phyloP scores from a whole-genome alignment of 2,797 vertebrate genomes.

The Peromyscus attwateri region DNA sequence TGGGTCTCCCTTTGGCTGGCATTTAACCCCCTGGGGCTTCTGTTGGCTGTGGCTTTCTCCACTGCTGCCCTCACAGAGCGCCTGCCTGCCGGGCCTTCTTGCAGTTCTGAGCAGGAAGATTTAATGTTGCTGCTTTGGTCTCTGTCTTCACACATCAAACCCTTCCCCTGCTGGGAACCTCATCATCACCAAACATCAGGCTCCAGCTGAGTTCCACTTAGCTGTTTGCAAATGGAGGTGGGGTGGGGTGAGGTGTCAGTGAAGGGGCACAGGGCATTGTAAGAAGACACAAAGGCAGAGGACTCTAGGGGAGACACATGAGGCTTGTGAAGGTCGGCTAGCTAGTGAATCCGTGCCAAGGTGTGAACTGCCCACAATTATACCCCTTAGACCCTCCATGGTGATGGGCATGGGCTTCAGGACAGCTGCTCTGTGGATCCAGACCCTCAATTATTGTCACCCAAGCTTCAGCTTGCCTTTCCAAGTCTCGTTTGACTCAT shows the following conservation, averaged over 20 bases:
- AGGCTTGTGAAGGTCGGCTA: neutral
- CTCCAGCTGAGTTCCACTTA: slow-evolving; percentile 84
- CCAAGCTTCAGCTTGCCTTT: neutral
- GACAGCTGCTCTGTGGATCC: neutral
- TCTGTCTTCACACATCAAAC: slow-evolving; percentile 83
- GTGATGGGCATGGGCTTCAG: neutral
- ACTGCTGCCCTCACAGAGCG: slow-evolving; percentile 33
- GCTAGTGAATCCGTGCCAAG: neutral
- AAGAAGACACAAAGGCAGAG: slow-evolving; percentile 1
- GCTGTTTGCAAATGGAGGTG: slow-evolving; percentile 81
- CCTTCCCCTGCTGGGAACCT: slow-evolving; percentile 84
- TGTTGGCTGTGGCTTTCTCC: slow-evolving; percentile 71
- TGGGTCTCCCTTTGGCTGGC: slow-evolving; percentile 53
- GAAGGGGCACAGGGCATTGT: neutral
- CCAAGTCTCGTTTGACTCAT: neutral
- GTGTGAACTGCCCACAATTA: neutral
- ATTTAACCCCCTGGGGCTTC: slow-evolving; percentile 80
- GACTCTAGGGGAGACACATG: neutral
- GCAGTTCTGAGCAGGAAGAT: slow-evolving; percentile 77
- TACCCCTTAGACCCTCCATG: neutral
- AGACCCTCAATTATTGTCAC: neutral
- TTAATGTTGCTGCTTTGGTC: slow-evolving; percentile 79
- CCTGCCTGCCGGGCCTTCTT: slow-evolving; percentile 75
- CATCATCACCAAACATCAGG: slow-evolving; percentile 74
- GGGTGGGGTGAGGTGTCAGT: neutral